Base-by-base conservation (phyloP, 2,797 vertebrate genomes). In the Sebastolobus altivelis region DNA sequence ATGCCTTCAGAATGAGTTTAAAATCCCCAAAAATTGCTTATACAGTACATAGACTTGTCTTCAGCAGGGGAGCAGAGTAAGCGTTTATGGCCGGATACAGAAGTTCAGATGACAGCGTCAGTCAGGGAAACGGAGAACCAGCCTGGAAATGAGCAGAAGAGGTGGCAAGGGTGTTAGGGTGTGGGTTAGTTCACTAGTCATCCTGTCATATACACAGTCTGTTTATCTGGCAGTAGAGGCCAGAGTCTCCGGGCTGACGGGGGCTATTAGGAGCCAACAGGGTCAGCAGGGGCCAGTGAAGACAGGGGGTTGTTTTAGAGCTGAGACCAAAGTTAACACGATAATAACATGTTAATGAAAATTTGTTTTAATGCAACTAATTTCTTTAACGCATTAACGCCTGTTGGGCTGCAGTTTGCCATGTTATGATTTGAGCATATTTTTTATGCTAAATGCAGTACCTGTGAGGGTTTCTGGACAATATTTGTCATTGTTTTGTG, bases 161-260 rank as follows among this genome's bases (percentile, higher is more conserved):
- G 62, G 8, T 54, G 22, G 7, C 4, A 6, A 63, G 29, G 5
- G 10, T 14, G 33, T 31, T 31, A 29, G 8, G 40, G 16, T 20
- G 31, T n/a, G 1, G 46, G 35, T 68, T 71, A 18, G 37, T 60
- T 84, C 25, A 63, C 60, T 29, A 35, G 5, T 72, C 82, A 29
- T 37, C 25, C 29, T 49, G 20, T 75, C 68, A 55, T 31, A 20
- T 11, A 46, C 49, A 29, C 63, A 33, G 35, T 52, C 49, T 72
- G 37, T 66, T 65, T 33, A 72, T 87, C 83, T 83, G 79, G 59
- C 85, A 82, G 40, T 72, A 74, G 75, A 80, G 58, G 69, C 55
- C 8, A 58, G 62, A 67, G 55, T 74, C 13, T 60, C 14, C 2
- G 18, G 60, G 11, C 54, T 65, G 71, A 77, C 18, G 4, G 59